Base-by-base conservation (phyloP, 2,797 vertebrate species). In the Lepidocolaptes lacrymiger region DNA sequence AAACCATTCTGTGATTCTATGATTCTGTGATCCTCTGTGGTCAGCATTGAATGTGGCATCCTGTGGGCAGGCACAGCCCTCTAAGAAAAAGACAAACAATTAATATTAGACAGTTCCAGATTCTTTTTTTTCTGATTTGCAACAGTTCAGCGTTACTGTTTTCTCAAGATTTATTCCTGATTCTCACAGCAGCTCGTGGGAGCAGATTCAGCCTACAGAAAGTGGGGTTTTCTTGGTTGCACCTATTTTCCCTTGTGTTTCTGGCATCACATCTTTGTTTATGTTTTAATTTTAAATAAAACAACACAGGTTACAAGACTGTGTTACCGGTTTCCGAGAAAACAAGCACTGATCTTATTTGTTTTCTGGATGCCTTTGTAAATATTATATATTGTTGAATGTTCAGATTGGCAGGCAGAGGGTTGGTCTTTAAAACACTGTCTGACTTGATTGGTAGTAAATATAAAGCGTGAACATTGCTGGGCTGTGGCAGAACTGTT, bases 261-360 rank as follows among this genome's bases (percentile, higher is more conserved):
- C 92, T 96, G 95, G 63, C 92, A 96, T 77, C 78, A n/a, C 67
- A 49, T 88, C 75, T 95, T 95, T 96, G 93, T 84, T 91, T 95
- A 72, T 87, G 48, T 88, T 88, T 54, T 81, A 55, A 73, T 86
- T 79, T 89, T 7, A 7, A 87, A 56, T 44, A 52, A 76, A 89
- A 86, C 48, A 69, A 14, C 22, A 11, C 17, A 89, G 95, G 90
- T 93, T 87, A 88, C 48, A 59, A 56, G 74, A 13, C 41, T 62
- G 17, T 34, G 39, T 36, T 27, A 39, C 15, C 0, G 0, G 12
- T 39, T 91, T 58, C 76, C 23, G 64, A 61, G 67, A 75, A 91
- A 77, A 36, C 41, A 46, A 54, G 32, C 26, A 1, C 52, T 8
- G 62, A 54, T 62, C 54, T 72, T 13, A 27, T 26, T 80, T 63